Evolutionary conservation across 2,113 vertebrate species (phyloP).

Genomic region (Ictidomys tridecemlineatus): DNA sequence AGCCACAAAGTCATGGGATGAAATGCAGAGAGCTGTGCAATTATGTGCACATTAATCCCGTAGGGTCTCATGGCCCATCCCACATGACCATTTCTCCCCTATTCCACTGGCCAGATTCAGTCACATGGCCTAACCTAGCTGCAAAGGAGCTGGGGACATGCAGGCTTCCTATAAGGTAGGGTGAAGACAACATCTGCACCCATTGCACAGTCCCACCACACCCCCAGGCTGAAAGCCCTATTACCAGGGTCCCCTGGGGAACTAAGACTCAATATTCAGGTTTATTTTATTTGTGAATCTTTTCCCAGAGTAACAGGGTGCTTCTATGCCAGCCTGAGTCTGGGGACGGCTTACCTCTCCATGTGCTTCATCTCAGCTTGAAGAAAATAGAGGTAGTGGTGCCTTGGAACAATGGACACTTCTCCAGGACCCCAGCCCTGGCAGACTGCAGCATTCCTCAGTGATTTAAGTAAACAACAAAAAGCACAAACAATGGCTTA

Average conservation of each 20-base stretch:
- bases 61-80: background rate
- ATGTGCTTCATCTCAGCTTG: background rate
- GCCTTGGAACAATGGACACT: background rate
- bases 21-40: background rate
- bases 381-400: background rate
- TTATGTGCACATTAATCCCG: too few species aligned
- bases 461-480: background rate
- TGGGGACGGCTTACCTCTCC: background rate
- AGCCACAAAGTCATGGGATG: background rate
- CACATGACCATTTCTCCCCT: background rate
- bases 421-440: background rate
- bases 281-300: background rate
- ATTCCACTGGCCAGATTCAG: background rate
- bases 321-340: too few species aligned
- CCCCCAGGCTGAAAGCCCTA: too few species aligned
- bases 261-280: rapidly evolving
- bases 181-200: too few species aligned
- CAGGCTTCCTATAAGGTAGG: background rate
- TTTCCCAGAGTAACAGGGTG: too few species aligned
- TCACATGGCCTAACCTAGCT: background rate
- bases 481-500: background rate
- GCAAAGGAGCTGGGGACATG: background rate
- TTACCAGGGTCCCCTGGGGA: rapidly evolving
- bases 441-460: background rate
- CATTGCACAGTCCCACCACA: background rate